A percentile compares a stretch with the other conserved stretches of the same genome.
Evolutionary conservation across 2,113 vertebrate species (phyloP).

Genomic region (Notechis scutatus): DNA sequence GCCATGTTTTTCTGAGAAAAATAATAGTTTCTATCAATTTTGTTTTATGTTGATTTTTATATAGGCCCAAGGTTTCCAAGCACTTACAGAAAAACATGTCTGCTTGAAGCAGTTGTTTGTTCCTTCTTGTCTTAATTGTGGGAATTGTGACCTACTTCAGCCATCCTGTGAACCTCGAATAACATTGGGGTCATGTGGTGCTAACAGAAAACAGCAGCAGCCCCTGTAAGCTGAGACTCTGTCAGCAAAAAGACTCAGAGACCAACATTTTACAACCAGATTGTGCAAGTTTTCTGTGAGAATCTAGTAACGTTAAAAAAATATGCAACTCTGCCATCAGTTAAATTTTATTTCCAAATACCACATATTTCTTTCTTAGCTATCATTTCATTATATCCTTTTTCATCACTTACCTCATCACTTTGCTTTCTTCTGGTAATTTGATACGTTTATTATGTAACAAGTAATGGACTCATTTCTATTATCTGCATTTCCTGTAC

Average conservation of each 20-base stretch:
- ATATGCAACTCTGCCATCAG: background rate
- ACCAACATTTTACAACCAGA: background rate
- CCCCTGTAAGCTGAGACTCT: constrained; percentile 41
- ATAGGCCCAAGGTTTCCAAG: constrained; percentile 40
- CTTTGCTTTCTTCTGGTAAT: background rate
- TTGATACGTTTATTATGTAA: background rate
- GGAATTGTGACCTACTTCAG: constrained; percentile 35
- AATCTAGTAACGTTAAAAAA: background rate
- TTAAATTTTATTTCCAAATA: background rate
- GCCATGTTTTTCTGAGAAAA: background rate
- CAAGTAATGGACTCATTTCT: background rate
- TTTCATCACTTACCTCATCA: no score
- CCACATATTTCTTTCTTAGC: background rate
- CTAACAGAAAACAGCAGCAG: constrained; percentile 4
- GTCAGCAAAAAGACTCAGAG: background rate
- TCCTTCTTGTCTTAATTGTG: constrained; percentile 29
- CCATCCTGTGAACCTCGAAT: constrained; percentile 34
- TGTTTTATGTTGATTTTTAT: background rate
- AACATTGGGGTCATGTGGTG: fast-evolving
- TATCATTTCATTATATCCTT: background rate
- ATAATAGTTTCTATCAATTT: background rate
- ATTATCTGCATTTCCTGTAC: background rate
- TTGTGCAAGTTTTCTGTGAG: background rate
- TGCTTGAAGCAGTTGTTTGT: constrained; percentile 46
- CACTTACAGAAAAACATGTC: constrained; percentile 4